Base-by-base conservation (phyloP, 2,113 vertebrate genomes). In the Girardinichthys multiradiatus region DNA sequence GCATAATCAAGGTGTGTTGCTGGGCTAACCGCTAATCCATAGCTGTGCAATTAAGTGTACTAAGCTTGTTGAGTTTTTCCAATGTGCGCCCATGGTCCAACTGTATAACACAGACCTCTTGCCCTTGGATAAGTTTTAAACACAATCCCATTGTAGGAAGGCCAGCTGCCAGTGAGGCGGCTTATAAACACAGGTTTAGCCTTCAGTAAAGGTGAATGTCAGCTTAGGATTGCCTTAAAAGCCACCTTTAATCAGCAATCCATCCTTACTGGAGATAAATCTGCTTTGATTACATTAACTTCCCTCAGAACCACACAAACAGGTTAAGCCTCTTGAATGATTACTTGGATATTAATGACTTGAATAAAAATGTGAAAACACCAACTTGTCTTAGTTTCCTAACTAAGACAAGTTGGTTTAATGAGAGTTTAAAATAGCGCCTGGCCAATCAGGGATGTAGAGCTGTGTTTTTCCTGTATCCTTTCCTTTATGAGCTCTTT, bases 141-240 rank as follows among this genome's bases (percentile, higher is more conserved):
- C 21, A 42, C 39, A n/a, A 14, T 30, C 37, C 19, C 64, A 37
- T 66, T 76, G 17, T 10, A 73, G 31, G 26, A 72, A 67, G 59
- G 72, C 3, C 65, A 82, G 65, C 76, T 76, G 86, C 88, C 61
- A 86, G 60, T 86, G 87, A 88, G 77, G 70, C 66, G 85, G 79
- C 71, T 87, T 87, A 90, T 85, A 82, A 85, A 86, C 70, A 88
- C 58, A 76, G 82, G 70, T 87, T 91, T 90, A 91, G 76, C 66
- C 80, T 84, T 68, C 82, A 88, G 82, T 81, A 74, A 86, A 92
- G 80, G 86, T 87, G 82, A 93, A 87, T 90, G 88, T 85, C 87
- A 89, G 77, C 42, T 61, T 58, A 70, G 80, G 82, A 82, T 88
- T 89, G 82, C 83, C 74, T 87, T 81, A 76, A 88, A 92, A 90